Evolutionary conservation across 2,797 vertebrate genomes (phyloP), one percentile per base, ranked within the genome.

Genomic region (Protosalanx chinensis): DNA sequence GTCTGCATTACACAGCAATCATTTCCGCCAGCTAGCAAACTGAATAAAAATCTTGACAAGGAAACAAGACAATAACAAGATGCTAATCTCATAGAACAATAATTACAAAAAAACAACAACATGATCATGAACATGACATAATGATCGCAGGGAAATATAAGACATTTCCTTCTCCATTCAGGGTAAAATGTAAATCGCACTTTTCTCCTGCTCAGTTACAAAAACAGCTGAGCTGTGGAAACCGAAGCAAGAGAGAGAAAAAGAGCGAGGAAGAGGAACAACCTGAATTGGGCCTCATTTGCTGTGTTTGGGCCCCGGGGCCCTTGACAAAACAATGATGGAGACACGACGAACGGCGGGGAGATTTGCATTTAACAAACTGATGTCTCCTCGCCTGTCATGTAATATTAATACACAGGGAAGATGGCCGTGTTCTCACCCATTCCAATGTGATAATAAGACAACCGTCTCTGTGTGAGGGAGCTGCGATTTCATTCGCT

Each of bases 291-390:
- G 82, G 77, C 80, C 86, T 92, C 85, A 87, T 91, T 89, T 88
- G 78, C 82, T 83, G 81, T 84, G 81, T 89, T 85, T 82, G 84
- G 80, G 85, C 87, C 89, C 88, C 87, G 79, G 88, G 90, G 88
- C 88, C 84, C 84, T 90, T 89, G 87, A 88, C 86, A 91, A 91
- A 90, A 88, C 85, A 89, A 89, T 90, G 89, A 91, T 86, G 88
- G 90, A 90, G 88, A 90, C 88, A 88, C 70, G 58, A 77, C 81
- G 79, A 88, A 88, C 85, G 84, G 86, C 81, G 76, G 67, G 73
- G 76, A 82, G 81, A 92, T 93, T 91, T 92, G 88, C 88, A 91
- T 92, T 92, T 89, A 86, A 92, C 91, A 92, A 91, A 90, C 84
- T 85, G 83, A 86, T 76, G 86, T 89, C 87, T 92, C 85, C 83